Evolutionary conservation across 2,888 invertebrate genomes (phyloP).

Genomic region (Drosophila hamatofila): DNA sequence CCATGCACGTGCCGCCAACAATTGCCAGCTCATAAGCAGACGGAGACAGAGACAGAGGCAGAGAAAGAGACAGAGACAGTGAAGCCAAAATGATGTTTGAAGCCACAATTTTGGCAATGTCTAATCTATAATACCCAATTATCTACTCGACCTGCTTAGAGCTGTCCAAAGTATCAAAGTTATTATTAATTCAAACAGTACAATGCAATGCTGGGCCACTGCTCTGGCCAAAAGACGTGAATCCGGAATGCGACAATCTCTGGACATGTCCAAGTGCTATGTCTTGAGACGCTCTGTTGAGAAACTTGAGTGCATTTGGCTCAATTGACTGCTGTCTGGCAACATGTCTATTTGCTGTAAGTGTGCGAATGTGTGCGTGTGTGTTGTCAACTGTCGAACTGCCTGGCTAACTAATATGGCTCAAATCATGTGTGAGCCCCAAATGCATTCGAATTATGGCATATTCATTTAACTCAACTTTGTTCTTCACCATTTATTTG

Average conservation of each 20-base stretch:
- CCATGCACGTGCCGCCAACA: constrained; percentile 59
- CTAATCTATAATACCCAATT: constrained; percentile 40
- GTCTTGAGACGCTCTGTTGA: constrained; percentile 50
- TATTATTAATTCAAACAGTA: constrained; percentile 60
- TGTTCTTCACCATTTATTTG: constrained; percentile 15
- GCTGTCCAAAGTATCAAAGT: constrained; percentile 42
- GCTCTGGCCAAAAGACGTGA: constrained; percentile 25
- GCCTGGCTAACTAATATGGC: constrained; percentile 36
- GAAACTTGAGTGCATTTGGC: constrained; percentile 70
- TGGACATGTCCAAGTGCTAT: constrained; percentile 26
- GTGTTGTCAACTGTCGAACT: constrained; percentile 17
- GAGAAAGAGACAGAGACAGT: neutral
- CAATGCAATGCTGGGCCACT: constrained; percentile 8
- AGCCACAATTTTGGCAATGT: constrained; percentile 13
- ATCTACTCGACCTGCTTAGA: constrained; percentile 44
- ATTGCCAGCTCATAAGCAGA: constrained; percentile 53
- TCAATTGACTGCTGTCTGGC: constrained; percentile 71
- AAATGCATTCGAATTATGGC: constrained; percentile 64
- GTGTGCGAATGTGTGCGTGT: neutral
- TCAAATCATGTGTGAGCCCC: constrained; percentile 36
- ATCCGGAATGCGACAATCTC: constrained; percentile 52
- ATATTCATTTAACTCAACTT: constrained; percentile 35
- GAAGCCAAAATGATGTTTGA: constrained; percentile 26
- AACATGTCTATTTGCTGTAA: constrained; percentile 37
- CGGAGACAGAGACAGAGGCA: neutral